Percentiles rank a stretch among this genome's conserved stretches.
These are phyloP conservation scores for Odontamblyopus lacepedii DNA, from an alignment of 2,797 vertebrate species.

Conservation along the genomic window DNA sequence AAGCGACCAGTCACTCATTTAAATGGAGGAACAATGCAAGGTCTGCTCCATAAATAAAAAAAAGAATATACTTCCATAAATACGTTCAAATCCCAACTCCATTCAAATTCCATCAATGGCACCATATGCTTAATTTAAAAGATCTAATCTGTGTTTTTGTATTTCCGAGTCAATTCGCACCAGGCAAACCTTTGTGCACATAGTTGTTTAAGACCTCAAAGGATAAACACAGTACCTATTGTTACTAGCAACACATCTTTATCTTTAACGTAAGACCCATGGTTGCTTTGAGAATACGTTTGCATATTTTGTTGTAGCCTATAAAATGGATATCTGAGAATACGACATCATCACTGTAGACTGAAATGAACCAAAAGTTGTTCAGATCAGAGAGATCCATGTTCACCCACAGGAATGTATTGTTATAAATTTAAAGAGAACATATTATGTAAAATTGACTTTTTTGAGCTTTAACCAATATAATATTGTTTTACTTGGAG, in stretches of 20 bases:
- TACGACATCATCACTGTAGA: too few relatives aligned
- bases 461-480: too few relatives aligned
- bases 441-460: too few relatives aligned
- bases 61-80: conserved; percentile 75
- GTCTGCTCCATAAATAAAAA: conserved; percentile 78
- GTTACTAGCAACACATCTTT: conserved; percentile 79
- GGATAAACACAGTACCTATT: conserved; percentile 82
- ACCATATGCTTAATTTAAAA: conserved; percentile 78
- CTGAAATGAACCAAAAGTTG: too few relatives aligned
- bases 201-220: conserved; percentile 81
- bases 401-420: too few relatives aligned
- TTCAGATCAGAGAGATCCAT: too few relatives aligned
- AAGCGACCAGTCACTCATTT: conserved; percentile 82
- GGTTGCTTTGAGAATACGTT: conserved; percentile 70
- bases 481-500: too few relatives aligned
- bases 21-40: conserved; percentile 80
- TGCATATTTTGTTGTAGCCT: too few relatives aligned
- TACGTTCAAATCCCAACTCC: conserved; percentile 80
- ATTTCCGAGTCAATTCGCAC: conserved; percentile 70
- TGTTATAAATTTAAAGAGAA: too few relatives aligned
- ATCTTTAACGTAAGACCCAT: conserved; percentile 80
- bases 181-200: conserved; percentile 78
- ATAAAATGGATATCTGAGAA: too few relatives aligned
- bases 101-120: conserved; percentile 74
- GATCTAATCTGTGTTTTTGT: conserved; percentile 81